Percentiles rank a stretch among this genome's conserved stretches.
phyloP scores from a whole-genome alignment of 2,797 vertebrate genomes.

The Loris lydekkerianus region DNA sequence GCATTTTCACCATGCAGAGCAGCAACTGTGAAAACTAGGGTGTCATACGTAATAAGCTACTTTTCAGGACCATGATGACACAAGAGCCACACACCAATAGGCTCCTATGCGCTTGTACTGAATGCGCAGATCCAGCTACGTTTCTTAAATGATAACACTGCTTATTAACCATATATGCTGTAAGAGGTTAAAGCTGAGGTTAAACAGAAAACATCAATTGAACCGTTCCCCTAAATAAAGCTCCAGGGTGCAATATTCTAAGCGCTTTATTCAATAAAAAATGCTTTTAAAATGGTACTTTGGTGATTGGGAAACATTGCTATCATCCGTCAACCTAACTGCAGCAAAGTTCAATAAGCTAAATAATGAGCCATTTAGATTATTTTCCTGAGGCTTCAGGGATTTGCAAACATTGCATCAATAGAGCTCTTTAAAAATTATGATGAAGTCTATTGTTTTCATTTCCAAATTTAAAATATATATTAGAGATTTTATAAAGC shows the following conservation, averaged over 20 bases:
- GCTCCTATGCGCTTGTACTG: background rate
- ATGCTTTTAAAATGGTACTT: conserved; percentile 90
- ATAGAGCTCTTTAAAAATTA: conserved; percentile 93
- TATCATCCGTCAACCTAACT: conserved; percentile 90
- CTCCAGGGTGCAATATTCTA: conserved; percentile 90
- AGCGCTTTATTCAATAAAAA: conserved; percentile 92
- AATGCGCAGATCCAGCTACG: conserved; percentile 71
- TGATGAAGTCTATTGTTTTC: conserved; percentile 89
- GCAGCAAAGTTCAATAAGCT: conserved; percentile 90
- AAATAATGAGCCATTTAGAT: conserved; percentile 93
- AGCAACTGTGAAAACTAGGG: background rate
- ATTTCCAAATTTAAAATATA: conserved; percentile 74
- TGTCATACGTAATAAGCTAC: background rate
- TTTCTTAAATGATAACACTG: conserved; percentile 83
- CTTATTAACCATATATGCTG: conserved; percentile 87
- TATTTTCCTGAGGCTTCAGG: conserved; percentile 89
- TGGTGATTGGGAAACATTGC: conserved; percentile 90
- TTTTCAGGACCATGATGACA: conserved; percentile 61
- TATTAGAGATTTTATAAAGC: background rate
- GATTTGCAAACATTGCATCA: conserved; percentile 90
- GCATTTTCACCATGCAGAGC: background rate
- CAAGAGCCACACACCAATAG: conserved; percentile 61
- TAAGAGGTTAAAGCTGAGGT: conserved; percentile 88
- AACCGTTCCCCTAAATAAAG: conserved; percentile 90
- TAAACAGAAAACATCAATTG: conserved; percentile 89